Evolutionary conservation across 2,797 vertebrate species (phyloP).

Genomic region (Borostomias antarcticus): DNA sequence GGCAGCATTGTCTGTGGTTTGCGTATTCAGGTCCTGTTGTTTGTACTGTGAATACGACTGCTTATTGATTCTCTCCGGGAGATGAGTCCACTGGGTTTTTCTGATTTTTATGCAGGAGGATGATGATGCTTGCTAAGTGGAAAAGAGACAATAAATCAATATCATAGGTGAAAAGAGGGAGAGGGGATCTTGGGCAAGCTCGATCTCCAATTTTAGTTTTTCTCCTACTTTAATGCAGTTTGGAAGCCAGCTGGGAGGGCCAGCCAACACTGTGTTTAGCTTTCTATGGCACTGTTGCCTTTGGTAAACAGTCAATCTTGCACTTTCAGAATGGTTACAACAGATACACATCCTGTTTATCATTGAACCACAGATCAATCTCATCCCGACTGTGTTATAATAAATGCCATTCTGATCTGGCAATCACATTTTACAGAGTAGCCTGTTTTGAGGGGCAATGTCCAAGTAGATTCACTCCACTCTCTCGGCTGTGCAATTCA

Average conservation of each 20-base stretch:
- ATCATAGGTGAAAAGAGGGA: slow-evolving; percentile 57
- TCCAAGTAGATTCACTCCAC: neutral
- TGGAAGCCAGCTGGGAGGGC: slow-evolving; percentile 25
- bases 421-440: neutral
- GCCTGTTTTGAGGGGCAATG: neutral
- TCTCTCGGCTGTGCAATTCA: neutral
- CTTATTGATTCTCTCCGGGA: slow-evolving; percentile 74
- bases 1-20: slow-evolving; percentile 40
- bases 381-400: neutral
- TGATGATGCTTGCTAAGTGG: slow-evolving; percentile 76
- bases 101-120: slow-evolving; percentile 76
- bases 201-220: slow-evolving; percentile 64
- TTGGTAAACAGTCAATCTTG: neutral
- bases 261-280: slow-evolving; percentile 14
- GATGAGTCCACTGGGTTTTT: slow-evolving; percentile 75
- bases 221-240: slow-evolving; percentile 51
- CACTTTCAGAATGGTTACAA: neutral
- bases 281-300: neutral
- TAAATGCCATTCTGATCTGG: neutral
- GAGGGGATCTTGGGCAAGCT: slow-evolving; percentile 40
- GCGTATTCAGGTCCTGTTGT: slow-evolving; percentile 66
- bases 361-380: neutral
- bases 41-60: slow-evolving; percentile 74
- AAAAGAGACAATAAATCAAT: slow-evolving; percentile 76
- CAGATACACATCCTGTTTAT: neutral